A percentile compares a stretch with the other conserved stretches of the same genome.
Conservation (phyloP, 2,113 vertebrate species). For the Puntigrus tetrazona region DNA sequence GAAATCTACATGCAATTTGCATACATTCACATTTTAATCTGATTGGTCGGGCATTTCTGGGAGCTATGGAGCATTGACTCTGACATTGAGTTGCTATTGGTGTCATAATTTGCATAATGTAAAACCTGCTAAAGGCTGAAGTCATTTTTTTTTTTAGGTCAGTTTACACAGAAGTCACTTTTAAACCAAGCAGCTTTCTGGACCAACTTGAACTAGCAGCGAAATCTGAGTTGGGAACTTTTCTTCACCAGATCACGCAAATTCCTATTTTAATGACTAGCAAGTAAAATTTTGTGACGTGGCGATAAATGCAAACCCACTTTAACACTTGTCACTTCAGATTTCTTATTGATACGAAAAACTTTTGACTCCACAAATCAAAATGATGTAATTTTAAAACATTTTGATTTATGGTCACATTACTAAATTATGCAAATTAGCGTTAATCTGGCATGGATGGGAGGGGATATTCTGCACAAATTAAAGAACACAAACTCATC, state of each 20-base stretch:
- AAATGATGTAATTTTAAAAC: too few species aligned
- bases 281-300: neutral
- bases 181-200: neutral
- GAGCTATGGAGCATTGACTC: neutral
- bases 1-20: neutral
- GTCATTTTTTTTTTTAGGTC: neutral
- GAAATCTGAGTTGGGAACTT: neutral
- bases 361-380: too few species aligned
- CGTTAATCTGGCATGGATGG: too few species aligned
- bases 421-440: too few species aligned
- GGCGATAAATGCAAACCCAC: neutral
- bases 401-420: too few species aligned
- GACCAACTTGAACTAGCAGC: neutral
- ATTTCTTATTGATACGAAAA: too few species aligned
- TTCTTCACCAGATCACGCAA: neutral
- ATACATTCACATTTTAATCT: slow-evolving; percentile 2
- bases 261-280: neutral
- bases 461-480: too few species aligned
- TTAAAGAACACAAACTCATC: too few species aligned
- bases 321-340: neutral
- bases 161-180: neutral
- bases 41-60: neutral
- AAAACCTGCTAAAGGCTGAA: neutral
- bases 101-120: neutral
- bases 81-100: slow-evolving; percentile 6